Evolutionary conservation across 2,888 invertebrate genomes (phyloP), one percentile per base, ranked within the genome.

Genomic region (Poecilus cupreus): DNA sequence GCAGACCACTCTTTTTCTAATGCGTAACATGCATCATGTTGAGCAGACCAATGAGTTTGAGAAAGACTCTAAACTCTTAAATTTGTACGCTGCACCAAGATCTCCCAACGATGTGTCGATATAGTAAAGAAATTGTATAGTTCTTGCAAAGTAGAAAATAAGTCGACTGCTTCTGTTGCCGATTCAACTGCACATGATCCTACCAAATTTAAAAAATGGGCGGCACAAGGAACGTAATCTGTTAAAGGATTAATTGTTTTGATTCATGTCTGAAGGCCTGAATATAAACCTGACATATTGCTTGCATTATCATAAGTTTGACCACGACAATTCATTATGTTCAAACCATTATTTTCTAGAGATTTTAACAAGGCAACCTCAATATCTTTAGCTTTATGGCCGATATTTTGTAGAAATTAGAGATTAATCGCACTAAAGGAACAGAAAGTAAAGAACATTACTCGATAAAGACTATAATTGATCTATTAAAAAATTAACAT

Each of bases 1-100:
- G 26, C 82, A 83, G 82, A 43, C 82, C 82, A 83, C 64, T 83
- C 82, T 82, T 83, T n/a, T n/a, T n/a, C n/a, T n/a, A n/a, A n/a
- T n/a, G n/a, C n/a, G n/a, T n/a, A n/a, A n/a, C n/a, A n/a, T n/a
- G n/a, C n/a, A n/a, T n/a, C n/a, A n/a, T n/a, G n/a, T n/a, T n/a
- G n/a, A n/a, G n/a, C n/a, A n/a, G n/a, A n/a, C n/a, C n/a, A n/a
- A n/a, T n/a, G n/a, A n/a, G n/a, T n/a, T n/a, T n/a, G n/a, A n/a
- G n/a, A 37, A 37, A 37, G 37, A 37, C 8, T 37, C 8, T 75
- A 51, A 20, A 75, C 18, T n/a, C 51, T 75, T 51, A 49, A 49
- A 72, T 13, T 72, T 72, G 39, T 72, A 75, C 16, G 49, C 20
- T 39, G 83, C 80, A 72, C 82, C 81, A 76, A 64, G 22, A 78